Percentiles rank a stretch among this genome's conserved stretches.
Conservation (phyloP, 1,140 invertebrate species). For the Sminthurides bifidus region DNA sequence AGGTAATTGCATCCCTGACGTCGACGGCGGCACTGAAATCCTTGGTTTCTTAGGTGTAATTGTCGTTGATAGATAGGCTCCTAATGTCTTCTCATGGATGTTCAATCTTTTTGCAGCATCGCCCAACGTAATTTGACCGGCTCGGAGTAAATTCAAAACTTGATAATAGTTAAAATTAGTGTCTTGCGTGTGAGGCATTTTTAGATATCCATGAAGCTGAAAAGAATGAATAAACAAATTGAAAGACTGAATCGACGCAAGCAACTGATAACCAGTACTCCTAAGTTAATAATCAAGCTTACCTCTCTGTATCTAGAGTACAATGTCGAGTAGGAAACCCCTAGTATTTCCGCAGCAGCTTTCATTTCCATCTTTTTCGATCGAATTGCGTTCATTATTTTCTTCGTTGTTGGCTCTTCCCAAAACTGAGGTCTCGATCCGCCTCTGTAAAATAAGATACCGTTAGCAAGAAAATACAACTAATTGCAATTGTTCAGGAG, state of each 20-base stretch:
- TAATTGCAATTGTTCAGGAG: background rate
- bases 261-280: too few relatives aligned
- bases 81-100: constrained; percentile 31
- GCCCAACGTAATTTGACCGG: constrained; percentile 29
- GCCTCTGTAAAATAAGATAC: constrained; percentile 34
- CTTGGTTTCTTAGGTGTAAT: constrained; percentile 31
- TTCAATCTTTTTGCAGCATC: constrained; percentile 30
- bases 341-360: constrained; percentile 44
- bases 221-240: constrained; percentile 2
- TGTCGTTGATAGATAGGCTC: constrained; percentile 27
- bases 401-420: constrained; percentile 69
- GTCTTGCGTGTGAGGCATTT: constrained; percentile 32
- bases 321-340: constrained; percentile 31
- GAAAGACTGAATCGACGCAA: too few relatives aligned
- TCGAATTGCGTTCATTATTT: constrained; percentile 75
- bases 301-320: constrained; percentile 32
- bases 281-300: background rate
- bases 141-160: constrained; percentile 31
- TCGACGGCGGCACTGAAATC: constrained; percentile 20
- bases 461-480: background rate
- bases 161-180: constrained; percentile 32
- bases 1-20: constrained; percentile 17
- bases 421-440: constrained; percentile 77
- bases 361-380: constrained; percentile 87
- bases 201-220: constrained; percentile 31